Evolutionary conservation across 1,140 invertebrate species (phyloP).

Genomic region (Aricia agestis): DNA sequence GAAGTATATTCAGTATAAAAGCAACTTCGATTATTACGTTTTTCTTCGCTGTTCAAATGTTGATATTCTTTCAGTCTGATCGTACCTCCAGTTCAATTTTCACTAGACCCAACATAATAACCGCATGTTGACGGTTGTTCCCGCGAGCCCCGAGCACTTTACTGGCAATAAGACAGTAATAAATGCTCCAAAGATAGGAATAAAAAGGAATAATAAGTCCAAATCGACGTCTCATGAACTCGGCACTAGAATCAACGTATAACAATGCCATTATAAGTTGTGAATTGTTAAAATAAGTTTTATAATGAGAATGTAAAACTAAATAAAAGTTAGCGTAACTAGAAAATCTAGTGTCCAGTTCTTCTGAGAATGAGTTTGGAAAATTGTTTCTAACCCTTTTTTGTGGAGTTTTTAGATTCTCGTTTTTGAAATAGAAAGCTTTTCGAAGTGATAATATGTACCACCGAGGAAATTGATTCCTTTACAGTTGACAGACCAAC

Average conservation of each 20-base stretch:
- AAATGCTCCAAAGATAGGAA: conserved; percentile 69
- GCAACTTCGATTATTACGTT: conserved; percentile 17
- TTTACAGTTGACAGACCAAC: no score
- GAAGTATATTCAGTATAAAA: background rate
- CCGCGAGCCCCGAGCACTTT: conserved; percentile 52
- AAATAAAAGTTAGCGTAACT: background rate
- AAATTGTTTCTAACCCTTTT: no score
- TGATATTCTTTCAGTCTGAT: conserved; percentile 42
- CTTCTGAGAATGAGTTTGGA: no score
- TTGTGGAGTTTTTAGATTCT: no score
- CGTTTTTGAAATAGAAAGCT: no score
- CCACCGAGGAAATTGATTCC: no score
- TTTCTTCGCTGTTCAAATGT: conserved; percentile 29
- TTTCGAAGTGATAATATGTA: no score
- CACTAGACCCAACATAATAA: conserved; percentile 70
- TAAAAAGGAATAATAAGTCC: conserved; percentile 65
- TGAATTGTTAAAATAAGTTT: background rate
- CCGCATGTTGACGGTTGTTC: conserved; percentile 64
- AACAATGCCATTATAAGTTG: conserved; percentile 22
- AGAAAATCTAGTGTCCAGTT: background rate
- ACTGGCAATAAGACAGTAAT: conserved; percentile 74
- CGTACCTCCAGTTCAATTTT: conserved; percentile 65
- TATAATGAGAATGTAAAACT: background rate
- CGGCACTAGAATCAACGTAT: conserved; percentile 29
- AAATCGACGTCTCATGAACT: conserved; percentile 45